phyloP scores from a whole-genome alignment of 2,888 invertebrate species.

The Lomographa bimaculata region DNA sequence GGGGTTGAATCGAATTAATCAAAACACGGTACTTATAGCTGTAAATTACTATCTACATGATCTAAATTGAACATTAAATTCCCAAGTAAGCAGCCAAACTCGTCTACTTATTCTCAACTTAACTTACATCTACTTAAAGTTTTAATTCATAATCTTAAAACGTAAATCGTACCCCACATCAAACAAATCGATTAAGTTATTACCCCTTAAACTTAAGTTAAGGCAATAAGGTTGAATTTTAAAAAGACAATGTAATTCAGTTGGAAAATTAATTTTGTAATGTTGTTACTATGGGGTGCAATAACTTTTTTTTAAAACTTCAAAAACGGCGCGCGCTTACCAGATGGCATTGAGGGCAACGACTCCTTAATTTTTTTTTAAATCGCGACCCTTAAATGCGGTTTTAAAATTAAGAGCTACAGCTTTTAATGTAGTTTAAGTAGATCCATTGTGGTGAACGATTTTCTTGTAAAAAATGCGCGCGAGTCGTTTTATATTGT shows the following conservation, averaged over 20 bases:
- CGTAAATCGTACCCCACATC: background rate
- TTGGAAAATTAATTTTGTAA: conserved; percentile 10
- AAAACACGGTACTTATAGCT: conserved; percentile 7
- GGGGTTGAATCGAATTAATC: no score
- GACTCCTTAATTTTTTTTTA: conserved; percentile 69
- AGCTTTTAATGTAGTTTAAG: conserved; percentile 61
- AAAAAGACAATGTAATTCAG: background rate
- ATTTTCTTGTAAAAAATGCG: conserved; percentile 35
- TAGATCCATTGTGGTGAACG: conserved; percentile 52
- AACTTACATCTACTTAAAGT: background rate
- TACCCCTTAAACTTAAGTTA: background rate
- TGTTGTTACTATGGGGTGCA: conserved; percentile 53
- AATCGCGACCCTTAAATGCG: conserved; percentile 76
- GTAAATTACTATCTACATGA: conserved; percentile 4
- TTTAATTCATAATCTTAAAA: conserved; percentile 1
- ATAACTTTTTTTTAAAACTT: conserved; percentile 41
- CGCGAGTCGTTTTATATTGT: conserved; percentile 22
- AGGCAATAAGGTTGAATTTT: conserved; percentile 9
- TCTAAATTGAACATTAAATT: conserved; percentile 5
- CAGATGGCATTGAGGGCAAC: conserved; percentile 75
- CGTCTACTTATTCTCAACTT: background rate
- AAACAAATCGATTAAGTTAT: background rate
- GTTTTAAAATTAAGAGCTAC: conserved; percentile 56
- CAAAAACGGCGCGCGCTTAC: conserved; percentile 53
- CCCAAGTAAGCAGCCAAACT: background rate